phyloP scores from a whole-genome alignment of 2,113 vertebrate genomes.

The Pongo abelii region DNA sequence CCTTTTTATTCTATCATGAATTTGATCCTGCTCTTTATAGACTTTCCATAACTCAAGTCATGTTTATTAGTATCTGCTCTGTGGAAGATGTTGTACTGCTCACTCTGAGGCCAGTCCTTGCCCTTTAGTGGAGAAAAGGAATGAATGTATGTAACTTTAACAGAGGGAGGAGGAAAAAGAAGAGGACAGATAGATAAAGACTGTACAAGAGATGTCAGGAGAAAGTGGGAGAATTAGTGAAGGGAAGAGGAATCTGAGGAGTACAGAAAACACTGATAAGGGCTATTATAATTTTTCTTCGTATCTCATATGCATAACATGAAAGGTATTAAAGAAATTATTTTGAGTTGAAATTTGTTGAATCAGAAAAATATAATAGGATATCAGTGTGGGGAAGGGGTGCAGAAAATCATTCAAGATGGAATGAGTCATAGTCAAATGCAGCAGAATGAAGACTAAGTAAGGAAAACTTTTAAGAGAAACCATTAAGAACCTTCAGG shows the following conservation, averaged over 20 bases:
- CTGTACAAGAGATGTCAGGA: background rate
- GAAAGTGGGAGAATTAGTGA: background rate
- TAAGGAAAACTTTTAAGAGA: background rate
- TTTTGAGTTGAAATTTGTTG: conserved; percentile 36
- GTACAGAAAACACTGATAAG: background rate
- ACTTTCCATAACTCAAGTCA: conserved; percentile 33
- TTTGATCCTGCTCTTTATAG: conserved; percentile 28
- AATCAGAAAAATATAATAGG: background rate
- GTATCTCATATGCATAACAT: background rate
- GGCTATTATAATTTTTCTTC: background rate
- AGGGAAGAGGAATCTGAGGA: background rate
- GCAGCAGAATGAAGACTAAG: conserved; percentile 18
- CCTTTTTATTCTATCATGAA: background rate
- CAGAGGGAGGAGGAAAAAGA: background rate
- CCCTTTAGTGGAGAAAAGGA: background rate
- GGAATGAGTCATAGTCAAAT: background rate
- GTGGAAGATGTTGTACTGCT: background rate
- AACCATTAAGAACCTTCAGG: background rate
- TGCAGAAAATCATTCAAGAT: background rate
- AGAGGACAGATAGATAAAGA: background rate
- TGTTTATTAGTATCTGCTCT: background rate
- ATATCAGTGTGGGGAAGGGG: background rate
- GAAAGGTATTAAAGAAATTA: conserved; percentile 4
- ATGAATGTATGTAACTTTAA: background rate
- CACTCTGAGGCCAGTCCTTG: background rate